Evolutionary conservation across 2,113 vertebrate species (phyloP), one percentile per base, ranked within the genome.

Genomic region (Salminus brasiliensis): DNA sequence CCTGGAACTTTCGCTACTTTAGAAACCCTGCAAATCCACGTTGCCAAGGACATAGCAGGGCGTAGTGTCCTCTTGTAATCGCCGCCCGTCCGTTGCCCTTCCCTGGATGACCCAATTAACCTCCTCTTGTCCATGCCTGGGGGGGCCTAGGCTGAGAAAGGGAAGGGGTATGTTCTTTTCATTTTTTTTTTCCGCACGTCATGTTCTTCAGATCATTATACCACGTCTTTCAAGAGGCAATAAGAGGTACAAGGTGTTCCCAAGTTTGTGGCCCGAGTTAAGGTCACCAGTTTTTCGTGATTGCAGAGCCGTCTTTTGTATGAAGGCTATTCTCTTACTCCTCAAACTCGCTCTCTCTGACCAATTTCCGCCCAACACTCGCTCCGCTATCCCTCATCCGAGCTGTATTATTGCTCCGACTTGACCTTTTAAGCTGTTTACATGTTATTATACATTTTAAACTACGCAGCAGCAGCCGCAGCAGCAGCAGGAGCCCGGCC

Each of bases 361-460:
- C 8, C 34, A 53, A 27, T 23, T 34, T 21, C 5, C 49, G 11
- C 21, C 25, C 16, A 13, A 30, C 15, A 25, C 23, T 47, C 59
- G 15, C 43, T 16, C 7, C 16, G 4, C 0, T 29, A 10, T 16
- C 68, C 63, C 53, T 57, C 5, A 1, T 32, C 29, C 4, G 18
- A 60, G n/a, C 21, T 30, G 1, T 1, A 34, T 15, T 77, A 25
- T 41, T 53, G 15, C 62, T 34, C 32, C 9, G 32, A 74, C 18
- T 63, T 52, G 21, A 16, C 62, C 57, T 55, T 59, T 57, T 55
- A 57, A 55, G 34, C 74, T 15, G 74, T 41, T 55, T 76, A 27
- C 60, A 41, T 13, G 36, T 57, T 23, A 55, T 68, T 77, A 68
- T 34, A 27, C 15, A 30, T 77, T 68, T 67, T 25, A 68, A 63